A percentile compares a stretch with the other conserved stretches of the same genome.
Evolutionary conservation across 1,140 invertebrate species (phyloP).

Genomic region (Drosophila sp.): DNA sequence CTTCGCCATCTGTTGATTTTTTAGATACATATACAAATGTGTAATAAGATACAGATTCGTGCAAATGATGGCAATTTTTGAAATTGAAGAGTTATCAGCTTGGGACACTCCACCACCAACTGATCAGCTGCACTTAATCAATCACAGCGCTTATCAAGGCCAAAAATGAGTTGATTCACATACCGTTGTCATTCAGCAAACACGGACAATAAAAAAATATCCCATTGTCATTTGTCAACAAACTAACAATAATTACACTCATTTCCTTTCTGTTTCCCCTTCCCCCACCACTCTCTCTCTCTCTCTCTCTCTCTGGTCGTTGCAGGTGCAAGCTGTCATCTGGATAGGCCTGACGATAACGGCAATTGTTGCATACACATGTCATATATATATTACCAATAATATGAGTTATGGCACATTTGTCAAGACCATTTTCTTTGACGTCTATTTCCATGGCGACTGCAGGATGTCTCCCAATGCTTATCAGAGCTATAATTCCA

Average conservation of each 20-base stretch:
- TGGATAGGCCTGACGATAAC: slow-evolving; percentile 76
- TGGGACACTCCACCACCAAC: neutral
- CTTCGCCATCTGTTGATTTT: slow-evolving; percentile 19
- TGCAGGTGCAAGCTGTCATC: slow-evolving; percentile 66
- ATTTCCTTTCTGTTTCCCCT: slow-evolving; percentile 7
- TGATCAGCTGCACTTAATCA: slow-evolving; percentile 23
- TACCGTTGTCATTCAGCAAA: neutral
- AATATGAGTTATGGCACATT: slow-evolving; percentile 51
- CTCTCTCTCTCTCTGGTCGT: neutral
- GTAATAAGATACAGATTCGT: slow-evolving; percentile 1
- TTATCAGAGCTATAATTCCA: slow-evolving; percentile 57
- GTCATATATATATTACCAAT: slow-evolving; percentile 56
- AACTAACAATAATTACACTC: slow-evolving; percentile 17
- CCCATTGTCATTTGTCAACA: slow-evolving; percentile 16
- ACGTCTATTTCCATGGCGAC: slow-evolving; percentile 67
- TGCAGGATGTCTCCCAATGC: slow-evolving; percentile 47
- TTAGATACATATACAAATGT: neutral
- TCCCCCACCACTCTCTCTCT: neutral
- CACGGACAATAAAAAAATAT: neutral
- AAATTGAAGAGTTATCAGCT: slow-evolving; percentile 13
- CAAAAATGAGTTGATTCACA: slow-evolving; percentile 15
- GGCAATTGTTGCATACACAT: slow-evolving; percentile 74
- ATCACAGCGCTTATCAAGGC: slow-evolving; percentile 14
- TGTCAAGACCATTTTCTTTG: slow-evolving; percentile 64
- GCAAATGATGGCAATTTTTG: neutral